phyloP scores from a whole-genome alignment of 2,888 invertebrate species.

The Diachrysia chrysitis region DNA sequence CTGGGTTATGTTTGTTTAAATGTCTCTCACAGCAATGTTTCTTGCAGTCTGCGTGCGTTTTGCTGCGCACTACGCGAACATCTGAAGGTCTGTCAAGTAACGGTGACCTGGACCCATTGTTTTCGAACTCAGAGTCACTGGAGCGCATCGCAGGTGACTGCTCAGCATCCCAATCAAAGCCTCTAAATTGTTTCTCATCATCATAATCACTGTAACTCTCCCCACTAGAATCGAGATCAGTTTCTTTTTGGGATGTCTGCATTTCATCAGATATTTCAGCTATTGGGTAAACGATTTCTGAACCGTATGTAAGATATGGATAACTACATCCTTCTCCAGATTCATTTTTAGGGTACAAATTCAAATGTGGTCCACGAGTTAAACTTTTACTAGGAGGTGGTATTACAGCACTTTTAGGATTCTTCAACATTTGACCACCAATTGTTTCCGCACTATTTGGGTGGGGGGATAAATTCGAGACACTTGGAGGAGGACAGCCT shows the following conservation, averaged over 20 bases:
- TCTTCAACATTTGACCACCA: constrained; percentile 91
- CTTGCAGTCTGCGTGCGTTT: constrained; percentile 78
- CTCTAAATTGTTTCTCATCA: constrained; percentile 88
- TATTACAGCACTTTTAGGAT: constrained; percentile 90
- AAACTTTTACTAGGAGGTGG: constrained; percentile 92
- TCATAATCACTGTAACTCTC: constrained; percentile 91
- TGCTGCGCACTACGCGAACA: constrained; percentile 80
- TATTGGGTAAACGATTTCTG: constrained; percentile 95
- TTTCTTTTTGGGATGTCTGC: constrained; percentile 91
- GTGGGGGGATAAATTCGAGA: constrained; percentile 93
- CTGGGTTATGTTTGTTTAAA: constrained; percentile 70
- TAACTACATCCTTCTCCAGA: constrained; percentile 93
- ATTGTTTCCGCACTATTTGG: constrained; percentile 95
- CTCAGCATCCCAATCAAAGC: constrained; percentile 87
- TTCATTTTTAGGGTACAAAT: constrained; percentile 91
- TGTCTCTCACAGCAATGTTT: constrained; percentile 81
- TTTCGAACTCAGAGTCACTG: constrained; percentile 92
- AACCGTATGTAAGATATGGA: constrained; percentile 91
- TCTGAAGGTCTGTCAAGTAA: constrained; percentile 88
- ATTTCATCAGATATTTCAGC: constrained; percentile 95
- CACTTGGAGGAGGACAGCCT: constrained; percentile 91
- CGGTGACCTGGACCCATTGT: constrained; percentile 92
- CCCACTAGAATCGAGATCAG: constrained; percentile 89
- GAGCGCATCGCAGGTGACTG: constrained; percentile 82
- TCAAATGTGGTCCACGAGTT: constrained; percentile 92